Evolutionary conservation across 1,140 invertebrate species (phyloP).

Genomic region (Pteromalus puparum): DNA sequence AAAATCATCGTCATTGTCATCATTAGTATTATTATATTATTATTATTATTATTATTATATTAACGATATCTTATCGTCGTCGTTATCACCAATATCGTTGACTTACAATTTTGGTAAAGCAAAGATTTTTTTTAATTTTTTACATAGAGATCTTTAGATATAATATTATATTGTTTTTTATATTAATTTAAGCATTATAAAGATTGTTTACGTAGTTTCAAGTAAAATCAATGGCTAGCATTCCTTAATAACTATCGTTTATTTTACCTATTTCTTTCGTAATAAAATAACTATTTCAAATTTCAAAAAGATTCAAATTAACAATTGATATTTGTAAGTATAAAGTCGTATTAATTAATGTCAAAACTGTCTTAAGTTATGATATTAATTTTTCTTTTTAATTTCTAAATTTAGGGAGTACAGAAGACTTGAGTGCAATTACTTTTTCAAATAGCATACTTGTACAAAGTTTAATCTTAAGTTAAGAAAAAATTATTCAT

Average conservation of each 20-base stretch:
- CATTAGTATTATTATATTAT: constrained; percentile 27
- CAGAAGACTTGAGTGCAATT: constrained; percentile 53
- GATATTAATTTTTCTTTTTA: constrained; percentile 22
- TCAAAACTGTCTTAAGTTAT: constrained; percentile 30
- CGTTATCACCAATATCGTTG: constrained; percentile 34
- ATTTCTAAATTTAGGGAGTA: constrained; percentile 43
- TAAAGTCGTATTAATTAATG: constrained; percentile 40
- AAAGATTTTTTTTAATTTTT: constrained; percentile 36
- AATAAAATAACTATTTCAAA: not conserved
- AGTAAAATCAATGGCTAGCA: constrained; percentile 20
- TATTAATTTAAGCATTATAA: constrained; percentile 38
- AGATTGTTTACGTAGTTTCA: constrained; percentile 33
- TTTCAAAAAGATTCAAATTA: constrained; percentile 27
- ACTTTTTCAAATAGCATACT: constrained; percentile 43
- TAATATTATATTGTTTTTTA: constrained; percentile 30
- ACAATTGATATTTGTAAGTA: constrained; percentile 32
- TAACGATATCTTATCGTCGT: constrained; percentile 34
- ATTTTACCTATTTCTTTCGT: constrained; percentile 10
- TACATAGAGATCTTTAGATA: constrained; percentile 29
- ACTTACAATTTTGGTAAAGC: constrained; percentile 32
- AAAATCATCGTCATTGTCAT: constrained; percentile 37
- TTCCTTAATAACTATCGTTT: constrained; percentile 7
- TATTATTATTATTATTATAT: constrained; percentile 29
- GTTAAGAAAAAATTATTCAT: constrained; percentile 42
- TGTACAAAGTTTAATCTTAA: constrained; percentile 52